phyloP scores from a whole-genome alignment of 2,113 vertebrate genomes.

The Chelonoidis abingdonii region DNA sequence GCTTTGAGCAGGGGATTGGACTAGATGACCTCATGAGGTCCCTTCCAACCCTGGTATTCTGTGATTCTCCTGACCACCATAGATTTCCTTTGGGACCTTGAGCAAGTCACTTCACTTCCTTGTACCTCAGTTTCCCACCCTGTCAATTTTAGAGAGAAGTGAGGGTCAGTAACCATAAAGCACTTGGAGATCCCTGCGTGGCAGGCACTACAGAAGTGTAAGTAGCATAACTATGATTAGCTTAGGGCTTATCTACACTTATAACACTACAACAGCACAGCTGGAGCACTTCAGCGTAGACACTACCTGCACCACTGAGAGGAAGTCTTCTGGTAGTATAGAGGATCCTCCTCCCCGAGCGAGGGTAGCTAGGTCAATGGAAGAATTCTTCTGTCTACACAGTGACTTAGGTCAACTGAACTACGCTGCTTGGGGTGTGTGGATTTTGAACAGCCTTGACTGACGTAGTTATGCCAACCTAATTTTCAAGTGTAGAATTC shows the following conservation, averaged over 20 bases:
- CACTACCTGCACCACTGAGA: not conserved
- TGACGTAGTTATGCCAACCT: not conserved
- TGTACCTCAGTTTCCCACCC: not conserved
- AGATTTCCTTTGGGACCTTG: not conserved
- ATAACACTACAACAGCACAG: not conserved
- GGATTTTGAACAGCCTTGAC: not conserved
- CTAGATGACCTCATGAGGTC: no score
- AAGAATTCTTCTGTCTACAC: not conserved
- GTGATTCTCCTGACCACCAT: not conserved
- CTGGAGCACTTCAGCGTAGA: not conserved
- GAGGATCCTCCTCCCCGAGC: not conserved
- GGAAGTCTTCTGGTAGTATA: not conserved
- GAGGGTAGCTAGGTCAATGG: not conserved
- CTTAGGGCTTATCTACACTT: not conserved
- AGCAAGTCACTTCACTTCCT: not conserved
- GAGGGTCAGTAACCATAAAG: not conserved
- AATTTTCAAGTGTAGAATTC: not conserved
- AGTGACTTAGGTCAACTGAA: not conserved
- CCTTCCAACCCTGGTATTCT: no score
- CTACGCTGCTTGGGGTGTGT: not conserved
- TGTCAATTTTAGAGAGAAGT: not conserved
- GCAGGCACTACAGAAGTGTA: not conserved
- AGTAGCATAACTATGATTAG: not conserved
- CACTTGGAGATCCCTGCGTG: not conserved
- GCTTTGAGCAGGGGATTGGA: no score